Conservation (phyloP, 2,888 invertebrate genomes). For the Gortyna flavago region DNA sequence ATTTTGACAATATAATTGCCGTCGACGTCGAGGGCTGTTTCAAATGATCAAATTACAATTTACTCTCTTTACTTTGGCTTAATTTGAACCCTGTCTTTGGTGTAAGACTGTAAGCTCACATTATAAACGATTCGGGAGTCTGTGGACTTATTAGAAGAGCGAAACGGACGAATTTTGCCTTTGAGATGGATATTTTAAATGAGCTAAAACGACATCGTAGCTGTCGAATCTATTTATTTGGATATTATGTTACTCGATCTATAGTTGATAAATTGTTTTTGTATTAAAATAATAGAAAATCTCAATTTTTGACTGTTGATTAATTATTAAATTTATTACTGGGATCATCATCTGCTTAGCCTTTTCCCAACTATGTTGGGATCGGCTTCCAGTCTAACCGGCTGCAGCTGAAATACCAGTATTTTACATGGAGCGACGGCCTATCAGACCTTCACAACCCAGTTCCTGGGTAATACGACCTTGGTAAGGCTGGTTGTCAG, state of each 20-base stretch:
- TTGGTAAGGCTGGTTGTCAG: too few relatives aligned
- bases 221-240: neutral
- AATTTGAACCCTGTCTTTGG: slow-evolving; percentile 41
- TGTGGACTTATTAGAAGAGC: slow-evolving; percentile 7
- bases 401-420: too few relatives aligned
- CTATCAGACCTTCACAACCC: too few relatives aligned
- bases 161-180: neutral
- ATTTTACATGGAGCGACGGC: too few relatives aligned
- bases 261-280: neutral
- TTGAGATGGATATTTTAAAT: neutral
- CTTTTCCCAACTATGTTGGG: too few relatives aligned
- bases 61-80: slow-evolving; percentile 41
- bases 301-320: too few relatives aligned
- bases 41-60: slow-evolving; percentile 56
- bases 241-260: neutral
- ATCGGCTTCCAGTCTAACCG: too few relatives aligned
- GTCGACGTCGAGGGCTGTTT: slow-evolving; percentile 32
- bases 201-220: neutral
- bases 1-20: slow-evolving; percentile 51
- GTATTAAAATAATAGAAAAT: neutral
- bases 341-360: too few relatives aligned
- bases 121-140: slow-evolving; percentile 24
- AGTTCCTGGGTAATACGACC: too few relatives aligned
- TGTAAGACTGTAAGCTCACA: slow-evolving; percentile 30
- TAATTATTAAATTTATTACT: too few relatives aligned